Evolutionary conservation across 2,797 vertebrate species (phyloP), one percentile per base, ranked within the genome.

Genomic region (Acrossocheilus fasciatus): DNA sequence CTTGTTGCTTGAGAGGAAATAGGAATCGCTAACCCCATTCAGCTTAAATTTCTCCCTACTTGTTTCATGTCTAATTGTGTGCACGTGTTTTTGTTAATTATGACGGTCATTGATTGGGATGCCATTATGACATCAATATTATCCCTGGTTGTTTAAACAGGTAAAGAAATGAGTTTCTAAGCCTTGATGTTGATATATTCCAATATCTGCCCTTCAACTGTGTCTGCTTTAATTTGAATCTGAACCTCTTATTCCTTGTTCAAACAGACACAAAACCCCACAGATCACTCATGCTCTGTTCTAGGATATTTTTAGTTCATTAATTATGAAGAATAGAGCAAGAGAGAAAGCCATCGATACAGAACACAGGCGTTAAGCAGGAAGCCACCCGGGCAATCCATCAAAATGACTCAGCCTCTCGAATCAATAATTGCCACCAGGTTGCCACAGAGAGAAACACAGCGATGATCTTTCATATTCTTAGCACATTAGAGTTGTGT

Each of bases 351-450:
- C 64, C 87, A 94, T 94, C 93, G 90, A 95, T 94, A 94, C 86
- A 45, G 77, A 82, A 34, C 87, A 86, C 10, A 85, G 84, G 84
- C 86, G 87, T 75, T 81, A 59, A 62, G 86, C 84, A 76, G 76
- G 82, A 93, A 93, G 92, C 92, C 91, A 89, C 86, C 91, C 50
- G 85, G 91, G 91, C 93, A 90, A 95, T 96, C 93, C 94, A 95
- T 96, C 95, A 95, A 94, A 92, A 92, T 94, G 94, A 94, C 94
- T 94, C 92, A 83, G 78, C 52, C 92, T 90, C 90, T 87, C 90
- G 87, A 92, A 95, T 95, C 94, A 91, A 96, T 95, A 93, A 87
- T 86, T 90, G 93, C 92, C 90, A 89, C 90, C 86, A 86, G 89
- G 92, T 92, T 89, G 89, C 92, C 77, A 91, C 90, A 89, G 91